Percentiles rank a stretch among this genome's conserved stretches.
Conservation (phyloP, 2,113 vertebrate genomes). For the Lontra canadensis region DNA sequence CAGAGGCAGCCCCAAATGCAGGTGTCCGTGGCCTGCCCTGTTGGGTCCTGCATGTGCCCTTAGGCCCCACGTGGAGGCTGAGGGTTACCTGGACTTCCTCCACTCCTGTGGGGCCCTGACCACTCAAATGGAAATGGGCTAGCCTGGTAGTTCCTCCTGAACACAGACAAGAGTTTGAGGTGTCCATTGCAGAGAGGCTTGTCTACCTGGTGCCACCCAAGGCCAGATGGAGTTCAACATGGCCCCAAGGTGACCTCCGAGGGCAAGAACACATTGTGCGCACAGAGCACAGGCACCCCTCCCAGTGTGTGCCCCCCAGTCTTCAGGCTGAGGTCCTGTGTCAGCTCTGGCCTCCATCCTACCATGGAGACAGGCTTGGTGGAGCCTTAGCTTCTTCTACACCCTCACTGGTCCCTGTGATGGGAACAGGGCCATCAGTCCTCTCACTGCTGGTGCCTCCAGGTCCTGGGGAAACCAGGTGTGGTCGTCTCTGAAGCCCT, state of each 20-base stretch:
- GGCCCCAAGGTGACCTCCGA: background rate
- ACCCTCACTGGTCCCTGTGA: background rate
- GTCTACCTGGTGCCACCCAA: background rate
- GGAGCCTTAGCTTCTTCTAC: background rate
- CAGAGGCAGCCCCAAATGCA: no score
- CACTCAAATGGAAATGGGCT: fast-evolving
- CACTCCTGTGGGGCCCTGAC: no score
- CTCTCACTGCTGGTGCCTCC: background rate
- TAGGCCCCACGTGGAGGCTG: background rate
- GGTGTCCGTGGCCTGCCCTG: background rate
- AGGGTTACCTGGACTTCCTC: background rate
- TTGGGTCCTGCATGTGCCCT: background rate
- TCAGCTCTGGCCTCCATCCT: background rate
- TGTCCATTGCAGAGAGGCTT: background rate
- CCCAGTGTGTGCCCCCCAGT: no score
- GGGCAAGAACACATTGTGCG: background rate
- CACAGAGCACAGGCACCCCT: background rate
- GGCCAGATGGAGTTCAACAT: background rate
- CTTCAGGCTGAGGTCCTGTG: background rate
- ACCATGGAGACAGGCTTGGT: background rate
- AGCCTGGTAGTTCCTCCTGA: no score
- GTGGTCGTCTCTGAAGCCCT: background rate
- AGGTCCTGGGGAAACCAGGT: background rate
- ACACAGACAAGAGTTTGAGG: background rate
- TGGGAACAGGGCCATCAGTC: background rate